Conservation (phyloP, 37 sponge, comb jelly and placozoan genomes). For the Haliclona indistincta region DNA sequence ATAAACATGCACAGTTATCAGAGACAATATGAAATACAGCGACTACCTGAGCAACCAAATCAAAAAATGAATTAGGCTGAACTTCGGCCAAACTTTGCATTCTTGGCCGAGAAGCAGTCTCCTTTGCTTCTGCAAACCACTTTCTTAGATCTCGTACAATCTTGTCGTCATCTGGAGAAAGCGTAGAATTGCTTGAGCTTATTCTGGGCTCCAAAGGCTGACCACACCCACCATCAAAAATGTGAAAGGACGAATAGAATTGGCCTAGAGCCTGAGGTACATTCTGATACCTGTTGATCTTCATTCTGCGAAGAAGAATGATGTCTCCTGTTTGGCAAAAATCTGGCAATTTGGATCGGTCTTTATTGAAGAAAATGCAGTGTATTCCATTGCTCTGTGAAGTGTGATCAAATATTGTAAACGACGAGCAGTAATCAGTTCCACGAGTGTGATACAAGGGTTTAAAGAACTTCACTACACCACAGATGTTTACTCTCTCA, state of each 20-base stretch:
- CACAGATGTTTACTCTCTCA: slow-evolving; percentile 39
- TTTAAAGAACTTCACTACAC: slow-evolving; percentile 46
- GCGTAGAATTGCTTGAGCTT: slow-evolving; percentile 15
- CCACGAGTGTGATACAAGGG: slow-evolving; percentile 10
- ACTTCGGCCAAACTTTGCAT: slow-evolving; percentile 7
- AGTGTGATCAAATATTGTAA: slow-evolving; percentile 43
- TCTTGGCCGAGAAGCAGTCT: neutral
- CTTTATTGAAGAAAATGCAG: slow-evolving; percentile 22
- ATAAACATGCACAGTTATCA: neutral
- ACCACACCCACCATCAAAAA: slow-evolving; percentile 15
- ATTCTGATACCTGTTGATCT: neutral
- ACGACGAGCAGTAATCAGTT: slow-evolving; percentile 11
- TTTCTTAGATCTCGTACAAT: slow-evolving; percentile 38
- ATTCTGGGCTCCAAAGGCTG: slow-evolving; percentile 22
- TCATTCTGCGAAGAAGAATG: slow-evolving; percentile 34
- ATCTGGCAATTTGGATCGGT: slow-evolving; percentile 25
- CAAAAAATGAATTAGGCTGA: neutral
- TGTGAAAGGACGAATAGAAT: slow-evolving; percentile 7
- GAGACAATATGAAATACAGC: neutral
- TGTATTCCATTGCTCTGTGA: slow-evolving; percentile 2
- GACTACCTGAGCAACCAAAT: slow-evolving; percentile 42
- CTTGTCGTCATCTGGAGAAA: slow-evolving; percentile 8
- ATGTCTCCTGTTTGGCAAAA: slow-evolving; percentile 31
- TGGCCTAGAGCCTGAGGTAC: slow-evolving; percentile 8
- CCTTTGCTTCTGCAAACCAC: slow-evolving; percentile 9